phyloP scores from a whole-genome alignment of 1,140 invertebrate genomes.

The Mactra quadrangularis region DNA sequence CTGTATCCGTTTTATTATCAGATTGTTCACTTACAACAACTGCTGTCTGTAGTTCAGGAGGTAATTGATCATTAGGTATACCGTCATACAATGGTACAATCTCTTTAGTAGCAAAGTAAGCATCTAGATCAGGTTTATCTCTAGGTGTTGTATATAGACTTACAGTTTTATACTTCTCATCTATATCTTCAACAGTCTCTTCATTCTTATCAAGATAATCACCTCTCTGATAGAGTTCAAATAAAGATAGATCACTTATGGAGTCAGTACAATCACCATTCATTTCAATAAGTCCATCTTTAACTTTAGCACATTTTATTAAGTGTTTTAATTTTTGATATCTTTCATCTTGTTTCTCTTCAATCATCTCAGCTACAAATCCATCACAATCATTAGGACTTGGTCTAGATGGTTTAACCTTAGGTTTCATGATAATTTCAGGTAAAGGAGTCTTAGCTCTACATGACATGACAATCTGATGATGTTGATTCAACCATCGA shows the following conservation, averaged over 20 bases:
- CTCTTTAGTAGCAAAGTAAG: not conserved
- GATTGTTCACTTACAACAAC: not conserved
- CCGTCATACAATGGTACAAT: constrained; percentile 46
- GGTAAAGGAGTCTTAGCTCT: constrained; percentile 25
- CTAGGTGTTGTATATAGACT: constrained; percentile 52
- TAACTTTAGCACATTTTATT: constrained; percentile 11
- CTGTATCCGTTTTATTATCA: not conserved
- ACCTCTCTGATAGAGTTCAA: constrained; percentile 21
- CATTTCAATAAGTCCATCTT: not conserved
- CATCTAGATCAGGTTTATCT: constrained; percentile 40
- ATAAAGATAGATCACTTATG: not conserved
- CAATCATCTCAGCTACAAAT: constrained; percentile 18
- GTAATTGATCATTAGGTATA: constrained; percentile 19
- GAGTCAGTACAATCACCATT: constrained; percentile 36
- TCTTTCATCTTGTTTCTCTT: constrained; percentile 15
- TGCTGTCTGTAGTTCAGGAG: not conserved
- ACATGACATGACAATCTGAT: constrained; percentile 2
- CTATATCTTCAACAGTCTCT: not conserved
- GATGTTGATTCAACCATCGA: constrained; percentile 41
- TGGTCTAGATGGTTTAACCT: not conserved
- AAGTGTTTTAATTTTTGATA: constrained; percentile 44
- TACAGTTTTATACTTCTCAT: constrained; percentile 24
- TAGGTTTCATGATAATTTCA: constrained; percentile 20
- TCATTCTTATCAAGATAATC: constrained; percentile 27
- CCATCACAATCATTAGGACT: constrained; percentile 18